Evolutionary conservation across 2,888 invertebrate genomes (phyloP), one percentile per base, ranked within the genome.

Genomic region (Cactoblastis cactorum): DNA sequence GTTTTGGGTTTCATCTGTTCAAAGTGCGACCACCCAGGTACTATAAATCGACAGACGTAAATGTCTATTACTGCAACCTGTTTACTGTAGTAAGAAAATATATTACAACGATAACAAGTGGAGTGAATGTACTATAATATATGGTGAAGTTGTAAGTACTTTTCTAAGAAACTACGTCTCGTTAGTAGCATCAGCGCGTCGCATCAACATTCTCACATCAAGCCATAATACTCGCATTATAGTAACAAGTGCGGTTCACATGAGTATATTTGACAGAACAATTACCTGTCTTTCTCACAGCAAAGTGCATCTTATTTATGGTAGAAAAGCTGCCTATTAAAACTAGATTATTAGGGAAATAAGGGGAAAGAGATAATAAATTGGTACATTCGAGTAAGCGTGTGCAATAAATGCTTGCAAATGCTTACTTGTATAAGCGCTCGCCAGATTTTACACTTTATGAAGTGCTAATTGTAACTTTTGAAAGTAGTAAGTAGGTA

Each of bases 201-300:
- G 33, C 33, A 35, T 24, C 55, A 61, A 66, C 51, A 59, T 80
- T 81, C 78, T 70, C 80, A 80, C 80, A 79, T 28, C 39, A 32
- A 32, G 66, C 58, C 63, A 65, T 58, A 55, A 51, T 56, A 50
- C 22, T 32, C 46, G 41, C 46, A 48, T 46, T 49, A 49, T 17
- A 49, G 65, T 74, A 78, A 78, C 74, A 74, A 69, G 74, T 63
- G 61, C 53, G 57, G 71, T 82, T 81, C 81, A 74, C 80, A 81
- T 73, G 74, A 70, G 60, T 67, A 66, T 61, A 66, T 76, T 79
- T 75, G 76, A 76, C 69, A 68, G 74, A 80, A 81, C 82, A 83
- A 84, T 84, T 73, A 77, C 70, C 62, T 66, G 58, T 66, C 71
- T 74, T 83, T 85, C 82, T 74, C 81, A 80, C 69, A 74, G 62